These are phyloP conservation scores for Gorilla gorilla DNA, from an alignment of 2,113 vertebrate genomes.

Conservation along the genomic window DNA sequence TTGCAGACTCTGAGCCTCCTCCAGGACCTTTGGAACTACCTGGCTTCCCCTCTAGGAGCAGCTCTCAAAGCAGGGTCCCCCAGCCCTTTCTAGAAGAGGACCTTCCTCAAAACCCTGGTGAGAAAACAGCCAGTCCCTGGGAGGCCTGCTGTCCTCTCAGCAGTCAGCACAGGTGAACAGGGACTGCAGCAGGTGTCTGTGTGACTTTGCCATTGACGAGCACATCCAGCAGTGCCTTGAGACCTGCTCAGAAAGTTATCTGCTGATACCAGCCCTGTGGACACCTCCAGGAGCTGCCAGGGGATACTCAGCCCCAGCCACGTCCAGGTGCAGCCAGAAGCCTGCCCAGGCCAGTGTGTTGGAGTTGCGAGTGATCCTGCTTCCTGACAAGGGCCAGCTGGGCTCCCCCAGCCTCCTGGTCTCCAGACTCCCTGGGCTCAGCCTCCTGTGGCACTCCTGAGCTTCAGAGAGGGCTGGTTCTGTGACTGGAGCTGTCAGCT, in stretches of 20 bases:
- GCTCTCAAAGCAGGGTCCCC: neutral
- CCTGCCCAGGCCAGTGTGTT: neutral
- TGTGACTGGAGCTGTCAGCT: constrained; percentile 81
- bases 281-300: neutral
- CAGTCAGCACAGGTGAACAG: neutral
- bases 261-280: neutral
- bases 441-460: constrained; percentile 63
- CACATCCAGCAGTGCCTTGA: no score
- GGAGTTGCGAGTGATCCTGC: accelerated
- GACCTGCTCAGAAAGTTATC: neutral
- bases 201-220: neutral
- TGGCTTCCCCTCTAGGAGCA: neutral
- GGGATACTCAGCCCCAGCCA: accelerated
- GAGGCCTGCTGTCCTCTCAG: no score
- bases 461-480: constrained; percentile 67
- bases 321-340: neutral
- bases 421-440: constrained; percentile 24
- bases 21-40: neutral
- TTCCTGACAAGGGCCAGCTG: neutral
- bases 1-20: neutral
- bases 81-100: neutral
- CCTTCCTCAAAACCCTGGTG: neutral
- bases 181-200: neutral
- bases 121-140: neutral
- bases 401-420: neutral